These are phyloP conservation scores for Esox masquinongy DNA, from an alignment of 2,797 vertebrate genomes.

Conservation along the genomic window DNA sequence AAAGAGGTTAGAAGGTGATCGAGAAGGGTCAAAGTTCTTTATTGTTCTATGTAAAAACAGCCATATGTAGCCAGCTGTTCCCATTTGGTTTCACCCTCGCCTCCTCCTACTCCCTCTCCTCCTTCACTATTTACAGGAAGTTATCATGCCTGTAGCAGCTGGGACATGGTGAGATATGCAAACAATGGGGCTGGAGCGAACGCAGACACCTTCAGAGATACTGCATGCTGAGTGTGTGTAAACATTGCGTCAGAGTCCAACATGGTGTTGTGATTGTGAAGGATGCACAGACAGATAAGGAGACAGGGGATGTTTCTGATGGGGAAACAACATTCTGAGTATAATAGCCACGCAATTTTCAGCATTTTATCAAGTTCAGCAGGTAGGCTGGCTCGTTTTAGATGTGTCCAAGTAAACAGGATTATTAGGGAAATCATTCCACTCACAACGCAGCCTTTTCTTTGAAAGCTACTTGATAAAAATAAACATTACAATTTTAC, in stretches of 20 bases:
- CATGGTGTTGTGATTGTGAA: not conserved
- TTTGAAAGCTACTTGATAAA: too few species aligned
- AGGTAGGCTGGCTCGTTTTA: too few species aligned
- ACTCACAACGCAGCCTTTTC: too few species aligned
- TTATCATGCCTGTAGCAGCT: conserved; percentile 15
- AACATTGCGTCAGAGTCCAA: not conserved
- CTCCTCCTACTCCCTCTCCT: not conserved
- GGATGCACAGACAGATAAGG: conserved; percentile 6
- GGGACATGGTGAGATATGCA: not conserved
- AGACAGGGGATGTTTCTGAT: not conserved
- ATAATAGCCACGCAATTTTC: too few species aligned
- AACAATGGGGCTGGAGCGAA: not conserved
- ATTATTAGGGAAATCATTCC: too few species aligned
- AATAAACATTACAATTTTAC: too few species aligned
- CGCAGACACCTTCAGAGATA: conserved; percentile 5
- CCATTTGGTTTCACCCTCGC: not conserved
- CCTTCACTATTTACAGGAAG: conserved; percentile 10
- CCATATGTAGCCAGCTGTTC: conserved; percentile 12
- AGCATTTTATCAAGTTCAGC: too few species aligned
- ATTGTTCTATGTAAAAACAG: too few species aligned
- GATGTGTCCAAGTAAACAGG: too few species aligned
- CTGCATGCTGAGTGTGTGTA: not conserved
- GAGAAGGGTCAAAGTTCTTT: not conserved
- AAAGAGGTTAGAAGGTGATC: not conserved
- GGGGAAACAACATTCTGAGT: not conserved